Evolutionary conservation across 1,140 invertebrate genomes (phyloP), one percentile per base, ranked within the genome.

Genomic region (Drosophila neocordata): DNA sequence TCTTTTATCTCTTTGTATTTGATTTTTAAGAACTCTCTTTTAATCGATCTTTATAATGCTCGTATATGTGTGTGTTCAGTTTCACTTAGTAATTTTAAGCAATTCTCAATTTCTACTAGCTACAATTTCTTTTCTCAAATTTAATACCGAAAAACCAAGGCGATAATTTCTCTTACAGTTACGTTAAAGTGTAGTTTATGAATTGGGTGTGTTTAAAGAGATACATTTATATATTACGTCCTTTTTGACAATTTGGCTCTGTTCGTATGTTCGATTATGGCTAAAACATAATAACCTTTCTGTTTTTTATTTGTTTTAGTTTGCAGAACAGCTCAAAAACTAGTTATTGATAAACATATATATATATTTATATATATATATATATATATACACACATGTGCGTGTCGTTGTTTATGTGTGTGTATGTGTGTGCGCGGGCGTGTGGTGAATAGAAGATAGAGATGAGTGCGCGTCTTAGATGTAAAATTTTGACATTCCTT

Each of bases 51-150:
- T 71, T 71, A 57, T 57, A 44, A 56, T 35, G 56, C 67, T 48
- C 41, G 41, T 48, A 15, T 48, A 20, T 77, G 35, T 65, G n/a
- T 8, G 60, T 60, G 52, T 67, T 15, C 9, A 31, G n/a, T 34
- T 56, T 78, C 63, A 59, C 71, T 79, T 68, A 64, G 64, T 76
- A 77, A 70, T 34, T 68, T 79, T 77, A 88, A 89, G 84, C 84
- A 89, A 89, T 77, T 88, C 31, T 67, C 62, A 88, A 88, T 89
- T 88, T 89, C 76, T 89, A 89, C 84, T 88, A 89, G 67, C 84
- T 89, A 84, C 84, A 41, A 73, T 80, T 89, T 75, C 77, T 38
- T 53, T 37, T 68, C 37, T 64, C 53, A 27, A 60, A 44, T 18
- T 31, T 22, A 61, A 18, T 24, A 44, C 20, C 65, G 55, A 44